A percentile compares a stretch with the other conserved stretches of the same genome.
Evolutionary conservation across 2,797 vertebrate species (phyloP).

Genomic region (Dryobates pubescens): DNA sequence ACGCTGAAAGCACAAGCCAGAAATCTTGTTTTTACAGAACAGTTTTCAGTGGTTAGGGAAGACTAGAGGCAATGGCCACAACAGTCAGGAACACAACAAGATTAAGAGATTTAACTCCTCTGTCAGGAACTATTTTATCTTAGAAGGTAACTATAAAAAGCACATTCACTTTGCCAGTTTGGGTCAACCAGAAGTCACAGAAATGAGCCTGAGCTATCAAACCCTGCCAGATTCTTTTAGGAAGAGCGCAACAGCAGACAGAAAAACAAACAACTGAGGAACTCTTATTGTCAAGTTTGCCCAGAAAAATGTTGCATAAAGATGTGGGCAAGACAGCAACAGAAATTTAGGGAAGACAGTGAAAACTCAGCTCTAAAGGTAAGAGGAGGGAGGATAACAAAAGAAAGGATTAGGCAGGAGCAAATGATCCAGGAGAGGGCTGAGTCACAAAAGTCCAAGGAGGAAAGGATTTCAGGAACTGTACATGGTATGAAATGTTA

Average conservation of each 20-base stretch:
- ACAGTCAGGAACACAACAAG: not conserved
- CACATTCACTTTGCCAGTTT: not conserved
- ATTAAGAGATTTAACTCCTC: conserved; percentile 11
- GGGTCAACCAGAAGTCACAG: not conserved
- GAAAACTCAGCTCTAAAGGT: not conserved
- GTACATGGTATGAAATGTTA: not conserved
- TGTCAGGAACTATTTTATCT: conserved; percentile 4
- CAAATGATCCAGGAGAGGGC: not conserved
- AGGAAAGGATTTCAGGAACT: not conserved
- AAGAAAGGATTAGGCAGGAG: not conserved
- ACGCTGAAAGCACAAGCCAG: not conserved
- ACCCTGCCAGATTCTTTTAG: not conserved
- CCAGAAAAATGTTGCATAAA: not conserved
- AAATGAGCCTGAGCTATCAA: not conserved
- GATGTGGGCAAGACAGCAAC: not conserved
- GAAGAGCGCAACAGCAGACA: not conserved
- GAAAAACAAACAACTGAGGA: not conserved
- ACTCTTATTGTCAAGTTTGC: not conserved
- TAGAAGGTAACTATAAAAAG: not conserved
- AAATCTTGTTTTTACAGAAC: not conserved
- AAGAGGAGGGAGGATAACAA: not conserved
- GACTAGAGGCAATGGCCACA: not conserved
- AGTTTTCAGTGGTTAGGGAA: not conserved
- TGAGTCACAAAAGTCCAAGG: not conserved
- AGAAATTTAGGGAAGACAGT: not conserved